phyloP scores from a whole-genome alignment of 2,888 invertebrate species.

The Copidosoma aretas region DNA sequence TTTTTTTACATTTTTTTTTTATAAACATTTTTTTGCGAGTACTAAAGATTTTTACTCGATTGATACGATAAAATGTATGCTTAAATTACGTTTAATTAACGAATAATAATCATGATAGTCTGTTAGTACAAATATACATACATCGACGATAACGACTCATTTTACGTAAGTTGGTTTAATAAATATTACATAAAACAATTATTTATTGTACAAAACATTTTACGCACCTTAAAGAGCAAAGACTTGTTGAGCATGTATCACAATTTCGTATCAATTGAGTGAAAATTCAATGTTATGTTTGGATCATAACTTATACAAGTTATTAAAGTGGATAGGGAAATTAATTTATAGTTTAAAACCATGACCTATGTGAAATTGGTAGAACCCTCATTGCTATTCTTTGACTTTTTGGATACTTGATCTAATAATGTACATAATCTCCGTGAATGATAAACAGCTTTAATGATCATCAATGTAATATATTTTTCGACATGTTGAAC shows the following conservation, averaged over 20 bases:
- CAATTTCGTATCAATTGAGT: background rate
- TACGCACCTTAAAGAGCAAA: no score
- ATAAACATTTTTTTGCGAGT: background rate
- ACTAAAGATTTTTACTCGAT: background rate
- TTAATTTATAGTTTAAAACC: background rate
- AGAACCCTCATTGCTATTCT: slow-evolving; percentile 28
- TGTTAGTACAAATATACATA: no score
- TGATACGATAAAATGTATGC: background rate
- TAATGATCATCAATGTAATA: background rate
- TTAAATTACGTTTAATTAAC: no score
- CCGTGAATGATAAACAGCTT: background rate
- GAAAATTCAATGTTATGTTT: background rate
- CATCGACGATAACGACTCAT: no score
- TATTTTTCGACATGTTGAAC: background rate
- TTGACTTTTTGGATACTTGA: slow-evolving; percentile 28
- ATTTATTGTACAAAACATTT: no score
- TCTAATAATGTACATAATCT: background rate
- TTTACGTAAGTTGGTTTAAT: background rate
- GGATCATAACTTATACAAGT: background rate
- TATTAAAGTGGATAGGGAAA: no score
- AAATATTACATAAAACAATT: background rate
- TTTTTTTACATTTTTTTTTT: background rate
- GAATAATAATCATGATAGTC: no score
- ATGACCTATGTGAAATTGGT: background rate
- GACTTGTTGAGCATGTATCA: no score